Evolutionary conservation across 2,888 invertebrate species (phyloP), one percentile per base, ranked within the genome.

Genomic region (Graphium colonna): DNA sequence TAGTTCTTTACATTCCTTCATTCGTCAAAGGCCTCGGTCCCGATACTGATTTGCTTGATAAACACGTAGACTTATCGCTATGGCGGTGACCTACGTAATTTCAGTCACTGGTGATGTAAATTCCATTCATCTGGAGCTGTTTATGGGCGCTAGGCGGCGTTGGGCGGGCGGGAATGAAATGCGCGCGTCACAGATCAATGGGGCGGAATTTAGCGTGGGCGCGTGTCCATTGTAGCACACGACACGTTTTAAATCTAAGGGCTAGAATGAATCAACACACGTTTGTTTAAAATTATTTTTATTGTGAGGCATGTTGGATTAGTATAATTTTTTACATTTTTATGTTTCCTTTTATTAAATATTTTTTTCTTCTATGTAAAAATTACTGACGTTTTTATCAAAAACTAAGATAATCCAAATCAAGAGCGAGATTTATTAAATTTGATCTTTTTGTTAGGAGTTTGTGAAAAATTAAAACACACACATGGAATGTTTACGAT

Each of bases 121-220:
- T 75, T 75, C 74, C 79, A 82, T 82, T 82, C 77, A 82, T 71
- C 59, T 62, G 59, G 57, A 56, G 55, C 57, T 56, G 60, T 73
- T 69, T 72, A 67, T 66, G 60, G 57, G 51, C 60, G 59, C 48
- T 53, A n/a, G n/a, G n/a, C n/a, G n/a, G n/a, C n/a, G n/a, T n/a
- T 41, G 58, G 63, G 62, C 60, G 60, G 54, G 56, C 53, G 58
- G 65, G 68, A 73, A 76, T 68, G 69, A 73, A 65, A 62, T 50
- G 45, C 38, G 26, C 51, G 61, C 76, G 76, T 76, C 77, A 72
- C 61, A 60, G 68, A 69, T 80, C 75, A 77, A 75, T 77, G 78
- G 62, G 52, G 15, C 53, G 62, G 58, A 62, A 61, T 60, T 57
- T 61, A 36, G 59, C 50, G 56, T 52, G 43, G 18, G 3, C 21